phyloP scores from a whole-genome alignment of 1,140 invertebrate genomes.

The Camponotus vicinus region DNA sequence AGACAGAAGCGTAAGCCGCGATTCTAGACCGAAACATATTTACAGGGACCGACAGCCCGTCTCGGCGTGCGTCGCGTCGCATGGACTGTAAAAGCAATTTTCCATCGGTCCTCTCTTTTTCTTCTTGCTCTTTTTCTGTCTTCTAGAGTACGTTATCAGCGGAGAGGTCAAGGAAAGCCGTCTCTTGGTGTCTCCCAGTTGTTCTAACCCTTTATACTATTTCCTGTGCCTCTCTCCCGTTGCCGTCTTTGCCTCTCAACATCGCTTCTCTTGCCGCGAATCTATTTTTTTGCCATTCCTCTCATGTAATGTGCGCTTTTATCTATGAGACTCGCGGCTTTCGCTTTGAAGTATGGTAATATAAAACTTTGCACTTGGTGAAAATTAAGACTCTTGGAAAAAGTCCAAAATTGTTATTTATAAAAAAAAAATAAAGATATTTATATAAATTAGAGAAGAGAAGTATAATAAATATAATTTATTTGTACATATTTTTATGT shows the following conservation, averaged over 20 bases:
- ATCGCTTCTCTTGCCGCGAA: conserved; percentile 49
- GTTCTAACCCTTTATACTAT: conserved; percentile 61
- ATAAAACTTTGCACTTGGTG: conserved; percentile 39
- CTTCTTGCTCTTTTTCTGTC: conserved; percentile 77
- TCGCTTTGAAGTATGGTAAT: conserved; percentile 55
- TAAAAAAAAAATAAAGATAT: background rate
- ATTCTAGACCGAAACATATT: conserved; percentile 70
- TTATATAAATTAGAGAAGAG: background rate
- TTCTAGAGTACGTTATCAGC: conserved; percentile 84
- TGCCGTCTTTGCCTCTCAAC: background rate
- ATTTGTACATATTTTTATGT: too few relatives aligned
- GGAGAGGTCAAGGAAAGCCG: conserved; percentile 42
- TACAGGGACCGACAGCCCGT: conserved; percentile 71
- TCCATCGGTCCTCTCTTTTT: conserved; percentile 75
- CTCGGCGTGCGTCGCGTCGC: conserved; percentile 30
- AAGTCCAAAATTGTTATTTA: conserved; percentile 18
- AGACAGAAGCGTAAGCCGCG: conserved; percentile 44
- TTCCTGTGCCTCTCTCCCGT: conserved; percentile 43
- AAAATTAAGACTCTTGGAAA: conserved; percentile 21
- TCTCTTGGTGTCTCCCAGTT: conserved; percentile 37
- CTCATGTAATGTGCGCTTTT: conserved; percentile 36
- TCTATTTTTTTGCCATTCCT: conserved; percentile 48
- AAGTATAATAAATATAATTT: background rate
- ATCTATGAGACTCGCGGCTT: conserved; percentile 39
- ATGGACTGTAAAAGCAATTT: conserved; percentile 82